A percentile compares a stretch with the other conserved stretches of the same genome.
phyloP scores from a whole-genome alignment of 2,113 vertebrate genomes.

The Neopipo cinnamomea region DNA sequence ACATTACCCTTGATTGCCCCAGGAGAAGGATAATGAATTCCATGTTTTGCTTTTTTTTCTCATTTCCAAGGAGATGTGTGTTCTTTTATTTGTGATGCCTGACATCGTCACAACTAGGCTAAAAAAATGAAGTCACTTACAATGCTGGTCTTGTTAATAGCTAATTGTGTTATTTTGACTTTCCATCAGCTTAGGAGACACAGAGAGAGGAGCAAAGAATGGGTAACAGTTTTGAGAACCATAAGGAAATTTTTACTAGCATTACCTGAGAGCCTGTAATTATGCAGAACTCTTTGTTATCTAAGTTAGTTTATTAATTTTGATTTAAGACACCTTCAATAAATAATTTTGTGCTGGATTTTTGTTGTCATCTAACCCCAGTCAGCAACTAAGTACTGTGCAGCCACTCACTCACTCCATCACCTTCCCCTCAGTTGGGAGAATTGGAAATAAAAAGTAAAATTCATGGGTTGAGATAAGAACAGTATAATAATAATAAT shows the following conservation, averaged over 20 bases:
- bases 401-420: not conserved
- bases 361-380: not conserved
- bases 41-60: slow-evolving; percentile 12
- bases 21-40: slow-evolving; percentile 45
- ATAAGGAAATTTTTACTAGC: not conserved
- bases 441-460: not conserved
- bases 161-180: slow-evolving; percentile 6
- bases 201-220: not conserved
- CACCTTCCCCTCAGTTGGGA: not conserved
- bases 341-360: not conserved
- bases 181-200: not conserved
- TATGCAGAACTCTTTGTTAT: not conserved
- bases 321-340: not conserved
- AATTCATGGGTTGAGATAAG: not conserved
- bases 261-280: not conserved
- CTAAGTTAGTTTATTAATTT: not conserved
- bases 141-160: not conserved
- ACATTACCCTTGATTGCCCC: not conserved
- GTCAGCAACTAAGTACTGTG: not conserved
- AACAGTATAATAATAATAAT: not conserved
- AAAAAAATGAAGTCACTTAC: slow-evolving; percentile 14
- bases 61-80: slow-evolving; percentile 29
- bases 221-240: not conserved
- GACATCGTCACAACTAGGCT: not conserved
- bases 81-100: slow-evolving; percentile 13